Base-by-base conservation (phyloP, 1,140 invertebrate genomes). In the Cheumatopsyche charites region DNA sequence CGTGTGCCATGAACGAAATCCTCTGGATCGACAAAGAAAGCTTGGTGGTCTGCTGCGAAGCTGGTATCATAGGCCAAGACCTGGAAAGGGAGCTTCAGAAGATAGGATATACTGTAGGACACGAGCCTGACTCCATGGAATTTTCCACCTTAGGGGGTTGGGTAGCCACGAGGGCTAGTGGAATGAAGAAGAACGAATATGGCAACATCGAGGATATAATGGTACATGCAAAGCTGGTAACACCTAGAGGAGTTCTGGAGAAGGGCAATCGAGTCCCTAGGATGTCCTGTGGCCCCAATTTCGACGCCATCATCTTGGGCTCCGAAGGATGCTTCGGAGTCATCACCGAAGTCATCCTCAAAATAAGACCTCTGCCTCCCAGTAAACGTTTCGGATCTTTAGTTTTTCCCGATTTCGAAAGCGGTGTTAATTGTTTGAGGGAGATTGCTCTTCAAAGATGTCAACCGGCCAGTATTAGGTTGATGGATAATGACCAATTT, bases 121-220 rank as follows among this genome's bases (percentile, higher is more conserved):
- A 99, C 82, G 97, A 99, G 80, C 97, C 98, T 0, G 97, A 99
- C 81, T 98, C 95, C 2, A 96, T 96, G 81, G 97, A 99, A 84
- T 99, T 99, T 81, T 95, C 93, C 9, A 98, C 96, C 75, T 84
- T 99, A 12, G 97, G 98, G 12, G 98, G 98, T 15, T 99, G 98
- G 98, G 94, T 99, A 12, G 96, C 97, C 0, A 99, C 98, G 0
- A 84, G 97, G 76, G 97, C 98, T 0, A 98, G 96, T 17, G 97
- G 98, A 13, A 99, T 99, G 97, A 99, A 99, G 83, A 99, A 99
- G 83, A 99, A 99, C 80, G 90, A 92, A 0, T 99, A 98, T 78
- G 97, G 97, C 0, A 99, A 99, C 79, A 99, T 99, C 66, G 96
- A 98, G 83, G 96, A 98, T 80, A 82, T 98, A 25, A 81, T 99